Base-by-base conservation (phyloP, 2,797 vertebrate genomes). In the Nannoperca australis region DNA sequence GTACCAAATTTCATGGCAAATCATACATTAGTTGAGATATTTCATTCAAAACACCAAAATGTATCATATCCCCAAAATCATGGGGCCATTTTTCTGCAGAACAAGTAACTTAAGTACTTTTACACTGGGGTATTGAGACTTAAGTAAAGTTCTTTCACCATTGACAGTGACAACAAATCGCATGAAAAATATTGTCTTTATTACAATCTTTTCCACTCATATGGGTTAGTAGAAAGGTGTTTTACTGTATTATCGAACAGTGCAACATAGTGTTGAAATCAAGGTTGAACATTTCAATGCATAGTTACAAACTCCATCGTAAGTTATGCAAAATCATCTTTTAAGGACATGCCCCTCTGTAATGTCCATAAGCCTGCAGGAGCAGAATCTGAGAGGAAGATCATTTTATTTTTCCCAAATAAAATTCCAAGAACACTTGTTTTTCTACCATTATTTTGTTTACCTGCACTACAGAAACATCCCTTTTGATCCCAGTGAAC, bases 171-270 rank as follows among this genome's bases (percentile, higher is more conserved):
- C 55, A 65, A 78, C 27, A 56, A 58, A 77, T 44, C 53, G 38
- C 70, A 78, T 92, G 89, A 93, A 93, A 94, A 95, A 93, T 91
- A 90, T 84, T 85, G 79, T 90, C 73, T 94, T 94, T 94, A 94
- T 93, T 94, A 92, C 91, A 95, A 94, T 91, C 85, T 42, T 89
- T 87, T 91, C 77, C 87, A 88, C 83, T 79, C 70, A 64, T 79
- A 61, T 55, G 66, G 62, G 83, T 91, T 92, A 92, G 89, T 93
- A 92, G 77, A 94, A 94, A 93, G 70, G 70, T 85, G 63, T 81
- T 65, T 88, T 65, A 83, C 83, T 87, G 66, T 83, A 17, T 87
- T 86, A 88, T 59, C 81, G 70, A 90, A 89, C 84, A 90, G 86
- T 87, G 89, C 82, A 90, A 92, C 71, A 74, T 77, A n/a, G 63